Conservation (phyloP, 2,888 invertebrate species). For the Zygogramma bicolorata region DNA sequence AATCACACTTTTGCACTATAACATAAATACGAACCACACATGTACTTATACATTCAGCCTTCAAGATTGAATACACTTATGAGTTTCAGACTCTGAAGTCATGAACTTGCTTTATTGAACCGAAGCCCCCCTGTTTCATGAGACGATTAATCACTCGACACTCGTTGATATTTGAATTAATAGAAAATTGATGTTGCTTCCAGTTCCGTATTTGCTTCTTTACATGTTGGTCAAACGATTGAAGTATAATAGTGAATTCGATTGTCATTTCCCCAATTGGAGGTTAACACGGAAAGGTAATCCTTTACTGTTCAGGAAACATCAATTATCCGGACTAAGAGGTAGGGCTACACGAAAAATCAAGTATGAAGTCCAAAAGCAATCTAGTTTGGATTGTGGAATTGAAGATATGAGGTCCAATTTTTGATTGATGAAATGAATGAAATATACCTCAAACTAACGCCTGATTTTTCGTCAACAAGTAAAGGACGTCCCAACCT, state of each 20-base stretch:
- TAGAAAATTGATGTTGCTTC: not conserved
- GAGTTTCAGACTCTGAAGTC: constrained; percentile 23
- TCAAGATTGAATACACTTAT: constrained; percentile 19
- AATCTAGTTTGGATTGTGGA: too few species aligned
- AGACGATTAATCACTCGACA: not conserved
- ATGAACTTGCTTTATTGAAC: constrained; percentile 17
- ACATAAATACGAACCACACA: not conserved
- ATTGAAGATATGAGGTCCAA: too few species aligned
- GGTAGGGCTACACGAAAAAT: too few species aligned
- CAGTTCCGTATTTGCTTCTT: not conserved
- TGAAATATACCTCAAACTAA: too few species aligned
- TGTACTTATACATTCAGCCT: not conserved
- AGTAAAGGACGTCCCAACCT: too few species aligned
- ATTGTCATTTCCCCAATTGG: too few species aligned
- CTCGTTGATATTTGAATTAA: not conserved
- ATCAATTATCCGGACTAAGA: too few species aligned
- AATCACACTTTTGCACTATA: not conserved
- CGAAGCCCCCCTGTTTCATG: constrained; percentile 15
- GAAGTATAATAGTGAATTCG: not conserved
- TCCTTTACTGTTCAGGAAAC: too few species aligned
- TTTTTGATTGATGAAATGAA: too few species aligned
- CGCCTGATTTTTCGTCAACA: too few species aligned
- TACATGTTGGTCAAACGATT: not conserved
- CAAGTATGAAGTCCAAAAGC: too few species aligned
- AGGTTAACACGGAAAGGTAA: too few species aligned